Evolutionary conservation across 2,888 invertebrate genomes (phyloP).

Genomic region (Onchidella celtica): DNA sequence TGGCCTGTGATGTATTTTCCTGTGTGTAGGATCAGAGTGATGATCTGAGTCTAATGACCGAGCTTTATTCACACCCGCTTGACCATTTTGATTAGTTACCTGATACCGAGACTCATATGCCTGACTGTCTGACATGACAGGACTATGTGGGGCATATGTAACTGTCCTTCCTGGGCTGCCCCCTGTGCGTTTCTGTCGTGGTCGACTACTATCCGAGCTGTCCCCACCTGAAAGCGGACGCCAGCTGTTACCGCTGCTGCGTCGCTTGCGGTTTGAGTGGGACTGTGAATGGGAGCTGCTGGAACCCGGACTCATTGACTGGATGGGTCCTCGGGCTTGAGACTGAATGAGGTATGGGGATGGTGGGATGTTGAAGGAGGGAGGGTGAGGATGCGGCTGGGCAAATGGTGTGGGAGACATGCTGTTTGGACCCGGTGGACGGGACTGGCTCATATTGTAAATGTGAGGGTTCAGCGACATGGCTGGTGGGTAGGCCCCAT

Average conservation of each 20-base stretch:
- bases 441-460: constrained; percentile 16
- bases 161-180: constrained; percentile 41
- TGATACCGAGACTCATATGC: constrained; percentile 36
- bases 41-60: constrained; percentile 71
- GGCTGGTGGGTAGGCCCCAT: constrained; percentile 18
- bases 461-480: constrained; percentile 14
- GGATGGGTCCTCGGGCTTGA: constrained; percentile 8
- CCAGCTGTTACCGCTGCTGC: constrained; percentile 49
- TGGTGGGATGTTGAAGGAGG: constrained; percentile 38
- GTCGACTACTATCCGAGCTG: constrained; percentile 68
- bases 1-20: constrained; percentile 59
- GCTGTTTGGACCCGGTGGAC: not conserved
- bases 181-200: constrained; percentile 51
- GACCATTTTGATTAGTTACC: constrained; percentile 28
- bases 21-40: constrained; percentile 72
- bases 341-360: constrained; percentile 48
- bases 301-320: constrained; percentile 48
- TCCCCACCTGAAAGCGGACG: constrained; percentile 62
- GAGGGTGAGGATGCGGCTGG: constrained; percentile 13
- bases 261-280: constrained; percentile 42
- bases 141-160: constrained; percentile 51
- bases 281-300: constrained; percentile 51
- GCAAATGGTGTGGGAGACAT: constrained; percentile 23
- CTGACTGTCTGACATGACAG: constrained; percentile 54
- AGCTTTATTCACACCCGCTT: constrained; percentile 39